Percentiles rank a stretch among this genome's conserved stretches.
These are phyloP conservation scores for Argopecten irradians DNA, from an alignment of 1,140 invertebrate species.

Conservation along the genomic window DNA sequence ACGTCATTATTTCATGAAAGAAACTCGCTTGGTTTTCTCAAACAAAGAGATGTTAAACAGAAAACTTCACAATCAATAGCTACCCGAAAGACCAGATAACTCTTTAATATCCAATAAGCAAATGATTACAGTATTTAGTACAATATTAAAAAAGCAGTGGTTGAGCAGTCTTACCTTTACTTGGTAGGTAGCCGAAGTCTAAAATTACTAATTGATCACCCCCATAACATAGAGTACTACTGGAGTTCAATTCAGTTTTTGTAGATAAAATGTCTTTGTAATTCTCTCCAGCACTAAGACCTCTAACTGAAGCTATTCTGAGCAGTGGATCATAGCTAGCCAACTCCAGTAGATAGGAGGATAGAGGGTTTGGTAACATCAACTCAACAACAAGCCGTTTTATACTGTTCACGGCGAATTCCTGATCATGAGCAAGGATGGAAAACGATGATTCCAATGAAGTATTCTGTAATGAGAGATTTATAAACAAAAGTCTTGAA, in stretches of 20 bases:
- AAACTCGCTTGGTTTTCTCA: too few relatives aligned
- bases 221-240: background rate
- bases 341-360: background rate
- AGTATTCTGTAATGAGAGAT: background rate
- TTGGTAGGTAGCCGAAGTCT: background rate
- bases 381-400: background rate
- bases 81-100: too few relatives aligned
- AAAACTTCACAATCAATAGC: too few relatives aligned
- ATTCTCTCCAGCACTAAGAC: background rate
- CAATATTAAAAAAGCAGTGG: too few relatives aligned
- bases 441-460: background rate
- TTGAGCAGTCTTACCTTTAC: background rate
- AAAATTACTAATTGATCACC: background rate
- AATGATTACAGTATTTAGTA: too few relatives aligned
- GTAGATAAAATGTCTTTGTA: background rate
- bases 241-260: too few relatives aligned
- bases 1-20: too few relatives aligned
- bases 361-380: background rate
- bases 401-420: background rate
- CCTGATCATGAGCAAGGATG: background rate
- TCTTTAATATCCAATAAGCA: too few relatives aligned
- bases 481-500: too few relatives aligned
- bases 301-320: background rate
- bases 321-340: background rate
- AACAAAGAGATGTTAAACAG: too few relatives aligned